These are phyloP conservation scores for Neomicropteryx cornuta DNA, from an alignment of 1,140 invertebrate genomes.

Conservation along the genomic window DNA sequence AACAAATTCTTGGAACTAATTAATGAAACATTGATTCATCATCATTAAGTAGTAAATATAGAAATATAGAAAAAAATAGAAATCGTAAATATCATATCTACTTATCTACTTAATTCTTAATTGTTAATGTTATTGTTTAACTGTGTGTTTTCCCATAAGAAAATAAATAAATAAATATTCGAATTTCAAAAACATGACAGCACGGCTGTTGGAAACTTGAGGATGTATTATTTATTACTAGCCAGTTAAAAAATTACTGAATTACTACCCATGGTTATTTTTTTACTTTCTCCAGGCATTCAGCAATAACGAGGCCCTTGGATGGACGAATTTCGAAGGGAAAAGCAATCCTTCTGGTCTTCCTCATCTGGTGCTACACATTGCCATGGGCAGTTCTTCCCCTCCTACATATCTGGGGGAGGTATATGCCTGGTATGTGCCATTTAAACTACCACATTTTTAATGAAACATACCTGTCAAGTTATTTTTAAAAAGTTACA, in stretches of 20 bases:
- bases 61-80: too few species aligned
- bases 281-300: constrained; percentile 38
- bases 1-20: too few species aligned
- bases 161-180: too few species aligned
- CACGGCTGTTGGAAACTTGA: too few species aligned
- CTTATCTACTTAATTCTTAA: too few species aligned
- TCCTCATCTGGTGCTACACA: constrained; percentile 64
- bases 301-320: constrained; percentile 71
- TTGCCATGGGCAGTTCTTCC: constrained; percentile 72
- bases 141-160: too few species aligned
- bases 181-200: too few species aligned
- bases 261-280: neutral
- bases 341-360: constrained; percentile 62
- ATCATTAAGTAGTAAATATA: too few species aligned
- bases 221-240: too few species aligned
- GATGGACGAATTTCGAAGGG: constrained; percentile 65
- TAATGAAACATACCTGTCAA: too few species aligned
- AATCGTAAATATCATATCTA: constrained; percentile 2
- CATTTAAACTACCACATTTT: constrained; percentile 1
- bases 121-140: neutral
- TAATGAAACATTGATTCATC: too few species aligned
- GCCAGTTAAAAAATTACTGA: neutral
- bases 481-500: too few species aligned
- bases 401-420: constrained; percentile 65
- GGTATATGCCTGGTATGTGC: constrained; percentile 63